Evolutionary conservation across 2,888 invertebrate genomes (phyloP), one percentile per base, ranked within the genome.

Genomic region (Phyllotreta striolata): DNA sequence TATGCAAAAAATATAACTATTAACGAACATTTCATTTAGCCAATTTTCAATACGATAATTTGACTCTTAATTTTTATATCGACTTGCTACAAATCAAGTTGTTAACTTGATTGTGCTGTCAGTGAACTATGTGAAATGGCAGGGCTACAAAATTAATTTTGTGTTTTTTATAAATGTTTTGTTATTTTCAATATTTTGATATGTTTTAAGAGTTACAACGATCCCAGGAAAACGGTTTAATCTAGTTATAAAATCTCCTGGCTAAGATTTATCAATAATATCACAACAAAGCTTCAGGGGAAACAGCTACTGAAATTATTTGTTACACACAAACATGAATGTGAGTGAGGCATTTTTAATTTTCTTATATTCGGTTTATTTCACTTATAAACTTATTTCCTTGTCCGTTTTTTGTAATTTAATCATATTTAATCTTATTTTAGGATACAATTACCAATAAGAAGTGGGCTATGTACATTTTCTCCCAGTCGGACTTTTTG

Each of bases 271-370:
- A 5, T 14, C 12, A 34, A 9, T 37, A n/a, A 14, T 7, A 13
- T 8, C 14, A n/a, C n/a, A 52, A 54, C 43, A 60, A 52, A 60
- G 52, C 52, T 52, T 12, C 41, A 38, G 43, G n/a, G n/a, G 37
- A 60, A 52, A 52, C 13, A 52, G 63, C 72, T 76, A 73, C 73
- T 68, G 74, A 72, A 72, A 72, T 70, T 71, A 75, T 72, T 74
- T 74, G 75, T 73, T 73, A 72, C 72, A 73, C 72, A 73, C 66
- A 67, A 67, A 69, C 69, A 72, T 70, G 72, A 70, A 71, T 66
- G 72, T 74, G 62, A 70, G 67, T 70, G 68, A 14, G 9, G 13
- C 43, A 43, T 56, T 44, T 37, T 13, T 35, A 4, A 38, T 52
- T 10, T 8, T 38, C 39, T 38, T 38, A 34, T 38, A 52, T 1